Base-by-base conservation (phyloP, 2,888 invertebrate genomes). In the Pelosia muscerda region DNA sequence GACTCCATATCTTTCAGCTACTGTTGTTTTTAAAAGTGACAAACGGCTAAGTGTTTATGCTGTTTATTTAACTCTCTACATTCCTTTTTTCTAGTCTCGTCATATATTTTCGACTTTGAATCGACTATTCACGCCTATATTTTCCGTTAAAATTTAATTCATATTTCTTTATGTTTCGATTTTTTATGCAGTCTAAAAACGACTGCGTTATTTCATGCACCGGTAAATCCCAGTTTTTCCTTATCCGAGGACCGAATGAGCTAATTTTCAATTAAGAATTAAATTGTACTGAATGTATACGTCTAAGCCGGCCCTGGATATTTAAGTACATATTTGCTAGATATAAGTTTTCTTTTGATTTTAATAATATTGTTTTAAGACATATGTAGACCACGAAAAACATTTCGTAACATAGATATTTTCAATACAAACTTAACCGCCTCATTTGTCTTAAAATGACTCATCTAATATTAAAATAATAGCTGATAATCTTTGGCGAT, bases 401-500 rank as follows among this genome's bases (percentile, higher is more conserved):
- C 13, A 15, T 42, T 58, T 34, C 5, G 15, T 38, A 34, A 38
- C 23, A 34, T 8, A 22, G 22, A 31, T 25, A n/a, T 2, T 25
- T 22, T 49, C 15, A 9, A 63, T n/a, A 59, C 60, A 53, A 71
- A 71, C 69, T 79, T 60, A 73, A 75, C 68, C 72, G 55, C 71
- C 61, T 61, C 22, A 56, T 54, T 58, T 63, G 15, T 34, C 26
- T 49, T 55, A 55, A 63, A 31, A 54, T 54, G 53, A 54, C 53
- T 66, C 56, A 42, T n/a, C 26, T 23, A 57, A 54, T 31, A 34
- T 60, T 68, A 63, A 69, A 67, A 69, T 60, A 55, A 72, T 63
- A 72, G 25, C 22, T 38, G 56, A 59, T 65, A 58, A 42, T n/a
- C 61, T 80, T 78, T 80, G 78, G 78, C 81, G 65, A 76, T 63